Evolutionary conservation across 2,888 invertebrate genomes (phyloP).

Genomic region (Lordiphosa fenestrarum): DNA sequence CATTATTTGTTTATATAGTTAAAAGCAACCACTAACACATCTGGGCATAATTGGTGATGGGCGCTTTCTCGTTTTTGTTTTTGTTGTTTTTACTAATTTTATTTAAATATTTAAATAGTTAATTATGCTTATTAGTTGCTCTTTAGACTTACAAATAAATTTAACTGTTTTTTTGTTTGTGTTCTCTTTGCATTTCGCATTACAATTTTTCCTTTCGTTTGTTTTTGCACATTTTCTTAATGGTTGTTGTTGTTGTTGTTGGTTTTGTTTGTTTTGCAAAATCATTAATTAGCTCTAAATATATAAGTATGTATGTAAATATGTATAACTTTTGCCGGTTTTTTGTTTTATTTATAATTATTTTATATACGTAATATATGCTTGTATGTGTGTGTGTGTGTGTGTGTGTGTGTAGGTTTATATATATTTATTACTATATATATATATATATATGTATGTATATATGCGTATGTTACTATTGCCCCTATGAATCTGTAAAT

Average conservation of each 20-base stretch:
- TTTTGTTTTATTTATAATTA: slow-evolving; percentile 25
- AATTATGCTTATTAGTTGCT: slow-evolving; percentile 55
- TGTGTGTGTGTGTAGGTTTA: slow-evolving; percentile 29
- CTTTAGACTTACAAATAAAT: slow-evolving; percentile 61
- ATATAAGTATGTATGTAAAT: slow-evolving; percentile 4
- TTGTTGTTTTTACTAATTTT: too few relatives aligned
- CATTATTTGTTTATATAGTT: too few relatives aligned
- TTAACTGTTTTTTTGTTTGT: slow-evolving; percentile 45
- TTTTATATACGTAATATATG: slow-evolving; percentile 24
- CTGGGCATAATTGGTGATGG: too few relatives aligned
- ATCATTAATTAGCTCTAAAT: slow-evolving; percentile 20
- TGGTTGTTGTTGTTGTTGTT: slow-evolving; percentile 13
- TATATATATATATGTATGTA: slow-evolving; percentile 36
- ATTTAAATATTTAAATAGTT: slow-evolving; percentile 2
- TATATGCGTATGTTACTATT: slow-evolving; percentile 57
- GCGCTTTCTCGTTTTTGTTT: too few relatives aligned
- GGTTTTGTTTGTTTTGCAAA: slow-evolving; percentile 18
- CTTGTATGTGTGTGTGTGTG: slow-evolving; percentile 24
- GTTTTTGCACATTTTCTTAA: slow-evolving; percentile 13
- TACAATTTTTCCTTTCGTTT: slow-evolving; percentile 24
- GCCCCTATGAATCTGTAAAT: slow-evolving; percentile 73
- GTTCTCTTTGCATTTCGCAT: slow-evolving; percentile 21
- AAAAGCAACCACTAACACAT: too few relatives aligned
- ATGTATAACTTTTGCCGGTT: slow-evolving; percentile 13
- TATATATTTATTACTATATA: slow-evolving; percentile 22